Evolutionary conservation across 2,797 vertebrate species (phyloP).

Genomic region (Mycteria americana): DNA sequence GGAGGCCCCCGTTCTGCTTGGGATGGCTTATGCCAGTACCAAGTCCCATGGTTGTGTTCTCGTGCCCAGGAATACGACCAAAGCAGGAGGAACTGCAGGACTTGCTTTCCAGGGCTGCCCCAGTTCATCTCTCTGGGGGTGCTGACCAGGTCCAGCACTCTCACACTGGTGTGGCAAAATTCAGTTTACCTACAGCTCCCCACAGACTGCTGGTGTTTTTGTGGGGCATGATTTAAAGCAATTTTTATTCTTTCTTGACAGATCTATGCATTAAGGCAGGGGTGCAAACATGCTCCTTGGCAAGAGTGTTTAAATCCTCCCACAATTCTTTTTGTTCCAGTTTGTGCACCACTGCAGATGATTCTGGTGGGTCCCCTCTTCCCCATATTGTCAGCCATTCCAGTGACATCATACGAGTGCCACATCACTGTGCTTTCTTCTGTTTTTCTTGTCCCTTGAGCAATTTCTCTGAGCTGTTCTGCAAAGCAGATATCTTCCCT

Average conservation of each 20-base stretch:
- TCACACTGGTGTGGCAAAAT: not conserved
- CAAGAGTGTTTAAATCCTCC: not conserved
- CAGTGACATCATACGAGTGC: not conserved
- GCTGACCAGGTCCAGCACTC: not conserved
- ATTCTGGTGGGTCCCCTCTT: not conserved
- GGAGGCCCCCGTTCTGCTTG: not conserved
- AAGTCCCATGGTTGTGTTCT: not conserved
- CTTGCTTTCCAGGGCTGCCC: not conserved
- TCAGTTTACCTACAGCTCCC: not conserved
- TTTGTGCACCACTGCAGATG: not conserved
- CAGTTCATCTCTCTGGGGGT: not conserved
- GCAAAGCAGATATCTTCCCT: not conserved
- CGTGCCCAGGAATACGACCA: not conserved
- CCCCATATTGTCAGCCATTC: not conserved
- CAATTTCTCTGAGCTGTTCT: not conserved
- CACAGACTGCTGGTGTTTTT: not conserved
- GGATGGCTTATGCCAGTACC: not conserved
- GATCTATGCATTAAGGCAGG: not conserved
- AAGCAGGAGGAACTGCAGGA: not conserved
- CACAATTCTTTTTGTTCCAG: not conserved
- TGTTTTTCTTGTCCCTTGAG: not conserved
- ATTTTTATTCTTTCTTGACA: not conserved
- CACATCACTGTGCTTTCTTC: not conserved
- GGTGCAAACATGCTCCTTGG: not conserved
- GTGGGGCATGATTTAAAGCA: not conserved